These are phyloP conservation scores for Cephonodes hylas DNA, from an alignment of 2,888 invertebrate species.

Conservation along the genomic window DNA sequence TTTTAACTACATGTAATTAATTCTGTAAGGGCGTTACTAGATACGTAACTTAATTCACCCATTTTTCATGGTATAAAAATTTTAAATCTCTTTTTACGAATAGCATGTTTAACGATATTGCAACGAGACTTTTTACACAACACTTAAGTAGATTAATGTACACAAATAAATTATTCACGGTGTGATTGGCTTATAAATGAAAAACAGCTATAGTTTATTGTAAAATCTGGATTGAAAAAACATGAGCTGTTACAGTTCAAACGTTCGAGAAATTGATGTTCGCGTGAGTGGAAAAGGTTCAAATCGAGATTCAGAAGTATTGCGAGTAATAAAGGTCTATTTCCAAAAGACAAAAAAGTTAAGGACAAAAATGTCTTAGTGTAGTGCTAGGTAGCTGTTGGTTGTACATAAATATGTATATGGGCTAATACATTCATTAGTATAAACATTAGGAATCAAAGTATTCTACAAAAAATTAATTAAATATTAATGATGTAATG, in stretches of 20 bases:
- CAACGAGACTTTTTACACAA: neutral
- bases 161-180: neutral
- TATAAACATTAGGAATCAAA: too few species aligned
- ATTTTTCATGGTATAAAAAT: neutral
- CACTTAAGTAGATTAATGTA: neutral
- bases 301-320: too few species aligned
- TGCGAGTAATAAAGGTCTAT: too few species aligned
- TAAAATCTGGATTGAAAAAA: neutral
- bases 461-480: too few species aligned
- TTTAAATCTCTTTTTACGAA: neutral
- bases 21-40: neutral
- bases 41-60: neutral
- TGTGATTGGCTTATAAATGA: neutral
- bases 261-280: neutral
- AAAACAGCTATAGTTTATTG: neutral
- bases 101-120: neutral
- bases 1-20: neutral
- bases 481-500: too few species aligned
- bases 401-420: too few species aligned
- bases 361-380: too few species aligned
- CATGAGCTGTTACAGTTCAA: neutral
- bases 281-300: neutral
- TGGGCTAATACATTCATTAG: too few species aligned
- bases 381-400: too few species aligned
- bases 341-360: too few species aligned